Percentiles rank a stretch among this genome's conserved stretches.
These are phyloP conservation scores for Rhagonycha lutea DNA, from an alignment of 2,888 invertebrate genomes.

Conservation along the genomic window DNA sequence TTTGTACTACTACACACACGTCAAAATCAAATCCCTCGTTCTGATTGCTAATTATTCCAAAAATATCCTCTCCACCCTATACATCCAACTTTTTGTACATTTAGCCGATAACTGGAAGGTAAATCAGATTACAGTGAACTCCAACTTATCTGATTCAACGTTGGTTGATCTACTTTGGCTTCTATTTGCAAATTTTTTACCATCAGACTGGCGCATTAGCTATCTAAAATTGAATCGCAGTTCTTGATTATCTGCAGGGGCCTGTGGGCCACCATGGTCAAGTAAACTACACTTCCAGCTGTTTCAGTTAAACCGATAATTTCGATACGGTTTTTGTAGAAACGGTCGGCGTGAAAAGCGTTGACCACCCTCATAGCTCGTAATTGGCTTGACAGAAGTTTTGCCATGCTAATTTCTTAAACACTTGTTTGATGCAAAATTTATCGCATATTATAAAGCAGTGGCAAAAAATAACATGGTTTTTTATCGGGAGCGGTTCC, in stretches of 20 bases:
- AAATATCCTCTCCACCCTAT: not conserved
- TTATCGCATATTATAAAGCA: not conserved
- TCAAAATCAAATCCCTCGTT: constrained; percentile 15
- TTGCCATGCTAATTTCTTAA: not conserved
- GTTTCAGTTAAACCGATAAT: constrained; percentile 12
- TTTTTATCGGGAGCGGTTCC: not conserved
- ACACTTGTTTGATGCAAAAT: not conserved
- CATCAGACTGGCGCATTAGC: not conserved
- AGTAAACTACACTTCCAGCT: constrained; percentile 24
- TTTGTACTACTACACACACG: not conserved
- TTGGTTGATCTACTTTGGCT: not conserved
- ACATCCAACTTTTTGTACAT: not conserved
- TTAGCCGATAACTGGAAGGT: not conserved
- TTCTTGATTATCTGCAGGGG: not conserved
- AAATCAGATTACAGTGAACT: not conserved
- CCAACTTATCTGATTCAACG: not conserved
- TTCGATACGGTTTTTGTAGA: constrained; percentile 3
- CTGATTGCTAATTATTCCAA: not conserved
- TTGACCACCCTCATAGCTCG: not conserved
- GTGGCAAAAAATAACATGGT: not conserved
- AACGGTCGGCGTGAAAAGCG: not conserved
- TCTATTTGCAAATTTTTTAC: not conserved
- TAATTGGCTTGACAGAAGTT: not conserved
- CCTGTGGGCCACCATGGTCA: constrained; percentile 17
- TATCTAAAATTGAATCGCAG: not conserved